Percentiles rank a stretch among this genome's conserved stretches.
phyloP scores from a whole-genome alignment of 2,113 vertebrate genomes.

The Colaptes auratus region DNA sequence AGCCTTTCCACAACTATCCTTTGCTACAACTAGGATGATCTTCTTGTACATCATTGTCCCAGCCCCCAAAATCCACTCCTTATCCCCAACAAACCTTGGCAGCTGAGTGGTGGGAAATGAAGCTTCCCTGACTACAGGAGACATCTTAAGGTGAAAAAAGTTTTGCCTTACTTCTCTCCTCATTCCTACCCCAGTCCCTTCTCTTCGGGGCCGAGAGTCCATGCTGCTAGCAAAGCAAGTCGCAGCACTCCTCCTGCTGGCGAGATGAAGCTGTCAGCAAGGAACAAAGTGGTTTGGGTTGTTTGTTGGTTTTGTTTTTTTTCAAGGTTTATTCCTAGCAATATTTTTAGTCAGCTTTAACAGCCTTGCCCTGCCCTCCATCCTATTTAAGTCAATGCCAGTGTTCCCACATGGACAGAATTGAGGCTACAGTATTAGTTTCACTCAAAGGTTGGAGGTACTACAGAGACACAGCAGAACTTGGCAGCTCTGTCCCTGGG shows the following conservation, averaged over 20 bases:
- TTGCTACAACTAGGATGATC: neutral
- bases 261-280: neutral
- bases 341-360: neutral
- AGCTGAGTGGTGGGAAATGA: neutral
- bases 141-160: neutral
- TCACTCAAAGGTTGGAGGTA: neutral
- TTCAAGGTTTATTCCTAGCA: neutral
- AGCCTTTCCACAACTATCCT: neutral
- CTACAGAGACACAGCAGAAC: neutral
- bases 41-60: neutral
- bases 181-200: neutral
- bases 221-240: neutral
- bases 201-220: neutral
- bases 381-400: neutral
- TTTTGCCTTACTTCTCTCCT: neutral
- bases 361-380: neutral
- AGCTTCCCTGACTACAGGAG: neutral
- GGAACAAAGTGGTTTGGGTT: neutral
- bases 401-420: accelerated
- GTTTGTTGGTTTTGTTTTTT: no score
- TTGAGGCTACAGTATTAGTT: accelerated
- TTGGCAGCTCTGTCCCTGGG: neutral
- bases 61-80: no score
- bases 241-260: neutral
- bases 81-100: neutral